Base-by-base conservation (phyloP, 2,113 vertebrate genomes). In the Crotalus viridis region DNA sequence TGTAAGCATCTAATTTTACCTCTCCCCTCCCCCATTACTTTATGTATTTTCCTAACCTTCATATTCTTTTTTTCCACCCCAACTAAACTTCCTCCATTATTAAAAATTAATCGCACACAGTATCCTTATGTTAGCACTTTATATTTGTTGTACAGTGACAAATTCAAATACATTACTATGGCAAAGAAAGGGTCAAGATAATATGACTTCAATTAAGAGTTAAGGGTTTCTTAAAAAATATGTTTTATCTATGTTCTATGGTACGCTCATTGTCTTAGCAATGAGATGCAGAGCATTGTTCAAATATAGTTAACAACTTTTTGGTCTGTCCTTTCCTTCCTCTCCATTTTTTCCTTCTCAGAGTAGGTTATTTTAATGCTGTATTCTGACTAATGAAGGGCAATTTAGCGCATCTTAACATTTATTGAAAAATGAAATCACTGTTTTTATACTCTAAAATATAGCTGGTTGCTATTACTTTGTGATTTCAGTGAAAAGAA, bases 301-400 rank as follows among this genome's bases (percentile, higher is more conserved):
- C 96, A 96, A 94, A 94, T 94, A 39, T 94, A 96, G 64, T 85
- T 92, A 94, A 59, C 96, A 94, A 56, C 5, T 15, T 52, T 55
- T 95, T 2, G 57, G 21, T 19, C 81, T 93, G n/a, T 28, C 89
- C 33, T n/a, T 1, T 3, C 74, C 13, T 3, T 95, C 39, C 64
- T 15, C 3, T 88, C 91, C 19, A 54, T 3, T 33, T 59, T 92
- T 28, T 33, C 17, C 26, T 51, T 85, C 93, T 92, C 10, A 90
- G 2, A 89, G 0, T 5, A 86, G 85, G 43, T 87, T 61, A 0
- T 9, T 93, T 95, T 89, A 90, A 33, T 93, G 12, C 64, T 0
- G 4, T 59, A 89, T 88, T 85, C 2, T 69, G 85, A 87, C 69
- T 91, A 92, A 86, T 46, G 10, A 8, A 12, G 21, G 1, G 89